phyloP scores from a whole-genome alignment of 2,797 vertebrate genomes.

The Dallia pectoralis region DNA sequence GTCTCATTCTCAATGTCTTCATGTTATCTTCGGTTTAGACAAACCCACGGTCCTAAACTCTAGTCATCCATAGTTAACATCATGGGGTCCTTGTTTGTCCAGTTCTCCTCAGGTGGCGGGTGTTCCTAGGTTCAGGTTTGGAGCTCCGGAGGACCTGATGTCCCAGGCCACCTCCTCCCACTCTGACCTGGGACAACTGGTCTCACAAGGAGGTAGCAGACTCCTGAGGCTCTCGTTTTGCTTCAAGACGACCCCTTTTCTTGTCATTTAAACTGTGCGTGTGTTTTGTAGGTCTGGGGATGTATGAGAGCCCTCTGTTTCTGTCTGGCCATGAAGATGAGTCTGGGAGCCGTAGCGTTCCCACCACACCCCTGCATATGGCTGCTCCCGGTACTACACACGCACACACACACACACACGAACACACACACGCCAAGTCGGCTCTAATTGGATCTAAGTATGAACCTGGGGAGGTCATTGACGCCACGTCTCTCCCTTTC shows the following conservation, averaged over 20 bases:
- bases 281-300: slow-evolving; percentile 82
- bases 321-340: slow-evolving; percentile 89
- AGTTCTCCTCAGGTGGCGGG: slow-evolving; percentile 94
- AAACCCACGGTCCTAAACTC: too few species aligned
- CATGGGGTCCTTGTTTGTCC: slow-evolving; percentile 20
- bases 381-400: slow-evolving; percentile 82
- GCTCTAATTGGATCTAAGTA: background rate
- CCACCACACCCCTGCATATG: slow-evolving; percentile 87
- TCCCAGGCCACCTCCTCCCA: slow-evolving; percentile 86
- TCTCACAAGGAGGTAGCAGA: slow-evolving; percentile 90
- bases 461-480: background rate
- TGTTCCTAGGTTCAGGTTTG: slow-evolving; percentile 89
- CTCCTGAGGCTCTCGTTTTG: background rate
- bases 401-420: background rate
- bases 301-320: slow-evolving; percentile 92
- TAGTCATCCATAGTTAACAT: too few species aligned
- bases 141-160: slow-evolving; percentile 83
- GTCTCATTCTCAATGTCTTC: background rate
- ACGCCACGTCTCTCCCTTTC: background rate
- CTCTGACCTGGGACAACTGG: slow-evolving; percentile 91
- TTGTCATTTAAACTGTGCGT: background rate
- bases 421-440: too few species aligned
- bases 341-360: slow-evolving; percentile 91
- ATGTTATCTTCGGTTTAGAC: too few species aligned
- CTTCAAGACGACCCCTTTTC: background rate